A percentile compares a stretch with the other conserved stretches of the same genome.
Conservation (phyloP, 2,797 vertebrate species). For the Sylvilagus floridanus region DNA sequence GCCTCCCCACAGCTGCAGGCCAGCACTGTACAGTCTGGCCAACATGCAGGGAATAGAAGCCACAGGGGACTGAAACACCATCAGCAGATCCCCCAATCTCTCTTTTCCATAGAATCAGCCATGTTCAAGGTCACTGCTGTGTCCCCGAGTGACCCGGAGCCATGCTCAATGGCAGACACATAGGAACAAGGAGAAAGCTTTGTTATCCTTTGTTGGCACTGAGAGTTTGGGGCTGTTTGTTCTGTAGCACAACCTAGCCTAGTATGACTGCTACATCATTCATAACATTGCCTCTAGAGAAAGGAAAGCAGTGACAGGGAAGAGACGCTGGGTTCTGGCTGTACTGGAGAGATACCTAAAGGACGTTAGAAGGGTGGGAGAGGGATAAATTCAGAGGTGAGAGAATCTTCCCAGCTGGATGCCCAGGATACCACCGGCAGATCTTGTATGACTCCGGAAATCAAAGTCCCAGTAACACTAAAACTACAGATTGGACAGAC, state of each 20-base stretch:
- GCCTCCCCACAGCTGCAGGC: neutral
- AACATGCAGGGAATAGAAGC: neutral
- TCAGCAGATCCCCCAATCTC: neutral
- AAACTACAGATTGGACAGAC: neutral
- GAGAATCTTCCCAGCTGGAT: neutral
- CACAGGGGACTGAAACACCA: neutral
- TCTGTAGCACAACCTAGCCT: neutral
- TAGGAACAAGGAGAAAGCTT: neutral
- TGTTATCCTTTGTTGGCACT: neutral
- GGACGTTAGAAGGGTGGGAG: neutral
- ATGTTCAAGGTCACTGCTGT: neutral
- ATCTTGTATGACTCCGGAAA: neutral
- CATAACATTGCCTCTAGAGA: conserved; percentile 9
- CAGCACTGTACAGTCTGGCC: neutral
- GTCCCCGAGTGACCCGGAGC: neutral
- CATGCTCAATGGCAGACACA: neutral
- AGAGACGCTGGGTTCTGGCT: neutral
- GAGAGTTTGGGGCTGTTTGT: neutral
- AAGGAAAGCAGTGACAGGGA: neutral
- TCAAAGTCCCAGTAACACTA: conserved; percentile 31
- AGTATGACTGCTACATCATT: neutral
- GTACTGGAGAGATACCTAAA: neutral
- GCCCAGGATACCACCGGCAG: neutral
- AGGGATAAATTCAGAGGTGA: neutral
- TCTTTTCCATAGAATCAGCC: neutral